phyloP scores from a whole-genome alignment of 2,113 vertebrate species.

The Malurus melanocephalus region DNA sequence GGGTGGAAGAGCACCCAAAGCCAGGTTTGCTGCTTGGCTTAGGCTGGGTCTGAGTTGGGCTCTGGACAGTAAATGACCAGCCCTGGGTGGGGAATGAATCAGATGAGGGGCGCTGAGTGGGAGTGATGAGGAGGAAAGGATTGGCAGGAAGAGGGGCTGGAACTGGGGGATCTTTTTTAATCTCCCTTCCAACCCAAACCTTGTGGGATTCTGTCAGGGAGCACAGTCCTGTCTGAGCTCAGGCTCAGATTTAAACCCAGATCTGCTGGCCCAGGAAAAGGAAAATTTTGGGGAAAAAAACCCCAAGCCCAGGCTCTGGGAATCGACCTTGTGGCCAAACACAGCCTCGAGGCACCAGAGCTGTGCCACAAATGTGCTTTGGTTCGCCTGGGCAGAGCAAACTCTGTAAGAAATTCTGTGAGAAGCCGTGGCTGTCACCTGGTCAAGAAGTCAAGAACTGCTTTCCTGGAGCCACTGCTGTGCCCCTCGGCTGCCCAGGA shows the following conservation, averaged over 20 bases:
- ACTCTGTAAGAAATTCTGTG: background rate
- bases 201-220: background rate
- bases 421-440: background rate
- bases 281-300: background rate
- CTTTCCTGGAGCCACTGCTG: background rate
- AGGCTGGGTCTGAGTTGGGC: background rate
- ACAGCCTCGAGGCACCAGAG: background rate
- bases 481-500: constrained; percentile 9
- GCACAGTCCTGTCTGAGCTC: background rate
- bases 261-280: background rate
- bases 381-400: background rate
- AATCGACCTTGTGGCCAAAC: background rate
- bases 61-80: background rate
- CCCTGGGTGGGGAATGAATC: background rate
- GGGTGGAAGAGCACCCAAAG: background rate
- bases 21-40: background rate
- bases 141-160: background rate
- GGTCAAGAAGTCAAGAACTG: background rate
- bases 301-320: background rate
- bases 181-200: background rate
- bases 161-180: too few relatives aligned
- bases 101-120: background rate
- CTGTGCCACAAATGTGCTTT: constrained; percentile 16
- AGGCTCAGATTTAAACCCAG: background rate
- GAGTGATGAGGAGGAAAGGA: background rate